These are phyloP conservation scores for Gambusia yucatana DNA, from an alignment of 2,797 vertebrate species.

Conservation along the genomic window DNA sequence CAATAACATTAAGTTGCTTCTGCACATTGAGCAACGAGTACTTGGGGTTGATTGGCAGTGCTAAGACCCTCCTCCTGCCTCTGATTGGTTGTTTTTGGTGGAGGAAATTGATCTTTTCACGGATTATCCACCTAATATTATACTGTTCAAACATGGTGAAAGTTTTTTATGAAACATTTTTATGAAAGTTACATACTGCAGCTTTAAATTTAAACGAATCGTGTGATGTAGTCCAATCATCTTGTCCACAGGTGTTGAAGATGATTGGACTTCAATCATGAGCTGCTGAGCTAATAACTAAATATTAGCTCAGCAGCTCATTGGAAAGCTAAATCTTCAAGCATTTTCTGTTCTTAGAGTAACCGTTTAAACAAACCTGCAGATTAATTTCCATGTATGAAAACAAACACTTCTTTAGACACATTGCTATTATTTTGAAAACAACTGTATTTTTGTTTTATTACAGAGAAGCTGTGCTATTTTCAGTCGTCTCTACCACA, in stretches of 20 bases:
- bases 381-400: not conserved
- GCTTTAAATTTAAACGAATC: not conserved
- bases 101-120: no score
- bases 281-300: not conserved
- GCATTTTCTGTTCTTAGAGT: not conserved
- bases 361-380: not conserved
- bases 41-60: no score
- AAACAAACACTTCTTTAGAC: not conserved
- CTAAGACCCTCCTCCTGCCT: no score
- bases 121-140: no score
- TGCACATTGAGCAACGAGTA: no score
- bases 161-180: no score
- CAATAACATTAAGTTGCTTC: no score
- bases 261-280: no score
- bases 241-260: not conserved
- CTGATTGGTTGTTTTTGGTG: no score
- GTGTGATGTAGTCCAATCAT: not conserved
- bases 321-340: not conserved
- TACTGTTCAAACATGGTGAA: no score
- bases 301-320: not conserved
- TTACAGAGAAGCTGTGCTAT: not conserved
- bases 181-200: no score
- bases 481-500: not conserved
- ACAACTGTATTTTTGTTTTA: not conserved
- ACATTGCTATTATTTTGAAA: conserved; percentile 4